Base-by-base conservation (phyloP, 92 coral and sea anemone species). In the Epizoanthus illoricatus region DNA sequence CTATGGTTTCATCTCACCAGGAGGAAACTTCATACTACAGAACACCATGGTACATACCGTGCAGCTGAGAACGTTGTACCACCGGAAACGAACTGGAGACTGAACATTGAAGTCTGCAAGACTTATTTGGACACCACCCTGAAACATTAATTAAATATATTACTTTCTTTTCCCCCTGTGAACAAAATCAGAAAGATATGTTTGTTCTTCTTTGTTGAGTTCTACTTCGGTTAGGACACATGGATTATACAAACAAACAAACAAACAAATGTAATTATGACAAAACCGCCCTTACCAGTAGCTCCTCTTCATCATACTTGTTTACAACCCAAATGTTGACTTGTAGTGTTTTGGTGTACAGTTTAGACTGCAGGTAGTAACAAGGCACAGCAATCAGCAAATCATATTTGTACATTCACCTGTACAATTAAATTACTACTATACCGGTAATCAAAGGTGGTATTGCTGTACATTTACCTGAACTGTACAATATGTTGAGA, bases 51-150 rank as follows among this genome's bases (percentile, higher is more conserved):
- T 43, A 87, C 99, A 91, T 88, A 96, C 99, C 76, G 93, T 81
- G 66, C 90, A 87, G 70, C 97, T 90, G 43, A 96, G 87, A 13
- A 96, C 91, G 72, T 96, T 96, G 73, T 90, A 96, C 99, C 96
- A 91, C 80, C 93, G 85, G 83, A 91, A 96, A 28, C 91, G 89
- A 19, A 85, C 93, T 0, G 99, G 98, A 60, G 97, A 81, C 61
- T 96, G 91, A 56, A 86, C 76, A 71, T 88, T 87, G 80, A 93
- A 93, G 74, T 96, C 99, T 42, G 95, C 99, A 16, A 96, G 82
- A 56, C 99, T 92, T 59, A 96, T 87, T 74, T 93, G 99, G 36
- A 92, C 85, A 15, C 99, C 94, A 70, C 96, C 98, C 99, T 96
- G 74, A 2, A 75, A 78, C 3, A n/a, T 45, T 71, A 45, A 71